phyloP scores from a whole-genome alignment of 2,888 invertebrate species.

The Apamea epomidion region DNA sequence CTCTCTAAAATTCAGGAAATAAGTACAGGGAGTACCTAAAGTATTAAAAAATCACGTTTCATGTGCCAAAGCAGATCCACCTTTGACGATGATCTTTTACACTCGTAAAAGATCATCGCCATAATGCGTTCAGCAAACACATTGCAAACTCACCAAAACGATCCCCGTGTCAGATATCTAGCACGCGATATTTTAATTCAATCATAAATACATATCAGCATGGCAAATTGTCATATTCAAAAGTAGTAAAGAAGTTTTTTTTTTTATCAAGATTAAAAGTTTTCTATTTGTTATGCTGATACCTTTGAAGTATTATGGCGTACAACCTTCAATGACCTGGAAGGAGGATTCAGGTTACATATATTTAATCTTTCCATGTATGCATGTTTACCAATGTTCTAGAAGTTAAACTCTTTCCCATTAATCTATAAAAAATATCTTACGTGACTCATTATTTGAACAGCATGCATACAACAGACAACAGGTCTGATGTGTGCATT shows the following conservation, averaged over 20 bases:
- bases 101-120: too few relatives aligned
- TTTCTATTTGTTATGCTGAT: not conserved
- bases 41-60: not conserved
- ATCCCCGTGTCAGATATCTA: not conserved
- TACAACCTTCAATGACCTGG: not conserved
- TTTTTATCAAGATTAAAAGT: not conserved
- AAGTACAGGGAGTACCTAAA: too few relatives aligned
- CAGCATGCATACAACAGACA: too few relatives aligned
- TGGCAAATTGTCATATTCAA: constrained; percentile 7
- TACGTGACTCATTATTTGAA: not conserved
- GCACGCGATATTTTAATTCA: constrained; percentile 2
- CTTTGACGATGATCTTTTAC: not conserved
- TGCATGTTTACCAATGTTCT: not conserved
- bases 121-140: not conserved
- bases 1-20: not conserved
- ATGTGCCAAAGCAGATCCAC: not conserved
- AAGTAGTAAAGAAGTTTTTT: too few relatives aligned
- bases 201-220: constrained; percentile 17
- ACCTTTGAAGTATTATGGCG: not conserved
- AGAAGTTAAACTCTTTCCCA: not conserved
- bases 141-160: not conserved
- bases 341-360: not conserved
- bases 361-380: not conserved
- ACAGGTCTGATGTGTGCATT: not conserved
- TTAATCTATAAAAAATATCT: constrained; percentile 2